Evolutionary conservation across 1,140 invertebrate species (phyloP).

Genomic region (Musca domestica): DNA sequence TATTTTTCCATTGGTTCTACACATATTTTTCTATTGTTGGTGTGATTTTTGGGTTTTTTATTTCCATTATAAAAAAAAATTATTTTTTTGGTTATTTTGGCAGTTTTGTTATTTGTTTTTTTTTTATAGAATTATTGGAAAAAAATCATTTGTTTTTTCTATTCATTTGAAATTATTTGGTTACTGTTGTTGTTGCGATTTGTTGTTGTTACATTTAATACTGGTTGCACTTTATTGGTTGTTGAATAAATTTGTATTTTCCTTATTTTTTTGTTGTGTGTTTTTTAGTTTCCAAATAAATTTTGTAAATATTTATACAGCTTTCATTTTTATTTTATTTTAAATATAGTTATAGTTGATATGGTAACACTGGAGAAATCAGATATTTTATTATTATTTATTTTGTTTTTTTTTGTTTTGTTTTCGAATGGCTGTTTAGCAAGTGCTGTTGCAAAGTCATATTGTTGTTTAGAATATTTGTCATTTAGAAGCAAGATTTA

Average conservation of each 20-base stretch:
- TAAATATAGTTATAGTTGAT: constrained; percentile 15
- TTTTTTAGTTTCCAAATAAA: neutral
- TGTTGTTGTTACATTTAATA: constrained; percentile 6
- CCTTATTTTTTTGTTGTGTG: constrained; percentile 9
- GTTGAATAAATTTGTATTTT: constrained; percentile 7
- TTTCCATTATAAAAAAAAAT: neutral
- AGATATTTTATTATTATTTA: neutral
- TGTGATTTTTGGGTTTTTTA: too few relatives aligned
- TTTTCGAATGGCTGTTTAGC: too few relatives aligned
- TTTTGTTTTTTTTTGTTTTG: constrained; percentile 1
- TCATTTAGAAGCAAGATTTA: too few relatives aligned
- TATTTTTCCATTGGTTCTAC: too few relatives aligned
- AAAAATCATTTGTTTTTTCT: neutral
- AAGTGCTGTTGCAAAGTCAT: constrained; percentile 1
- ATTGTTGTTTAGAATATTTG: too few relatives aligned
- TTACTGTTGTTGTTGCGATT: neutral
- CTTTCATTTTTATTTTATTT: constrained; percentile 8
- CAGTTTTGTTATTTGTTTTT: neutral
- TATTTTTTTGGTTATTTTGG: constrained; percentile 2
- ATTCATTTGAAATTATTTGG: constrained; percentile 6
- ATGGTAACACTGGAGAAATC: constrained; percentile 6
- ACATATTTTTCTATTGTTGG: too few relatives aligned
- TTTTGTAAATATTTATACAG: constrained; percentile 16
- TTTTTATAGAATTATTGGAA: neutral
- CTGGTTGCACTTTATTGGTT: neutral